Evolutionary conservation across 1,140 invertebrate species (phyloP).

Genomic region (Sitobion miscanthi): DNA sequence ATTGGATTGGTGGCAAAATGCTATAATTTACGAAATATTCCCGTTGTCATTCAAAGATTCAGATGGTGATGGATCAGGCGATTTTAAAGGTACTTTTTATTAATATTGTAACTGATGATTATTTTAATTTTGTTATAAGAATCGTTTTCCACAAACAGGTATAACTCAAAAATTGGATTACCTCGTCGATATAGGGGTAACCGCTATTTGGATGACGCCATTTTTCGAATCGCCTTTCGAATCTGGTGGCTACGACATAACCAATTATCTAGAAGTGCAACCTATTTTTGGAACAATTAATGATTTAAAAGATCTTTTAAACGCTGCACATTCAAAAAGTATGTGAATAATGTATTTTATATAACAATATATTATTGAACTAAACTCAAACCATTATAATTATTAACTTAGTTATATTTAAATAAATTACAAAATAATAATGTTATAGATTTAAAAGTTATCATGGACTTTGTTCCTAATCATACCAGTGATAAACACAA

Average conservation of each 20-base stretch:
- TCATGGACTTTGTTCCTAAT: constrained; percentile 87
- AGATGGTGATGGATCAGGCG: constrained; percentile 66
- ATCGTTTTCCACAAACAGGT: constrained; percentile 57
- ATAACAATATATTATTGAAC: neutral
- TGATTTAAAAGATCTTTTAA: constrained; percentile 66
- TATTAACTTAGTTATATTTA: no score
- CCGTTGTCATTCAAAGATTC: constrained; percentile 60
- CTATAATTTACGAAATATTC: constrained; percentile 67
- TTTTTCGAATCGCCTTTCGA: constrained; percentile 74
- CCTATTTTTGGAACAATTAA: constrained; percentile 65
- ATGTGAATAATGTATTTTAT: neutral
- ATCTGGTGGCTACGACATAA: constrained; percentile 78
- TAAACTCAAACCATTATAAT: neutral
- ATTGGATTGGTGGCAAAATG: constrained; percentile 60
- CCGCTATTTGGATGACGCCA: constrained; percentile 73
- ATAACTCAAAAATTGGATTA: constrained; percentile 68
- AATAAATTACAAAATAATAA: neutral
- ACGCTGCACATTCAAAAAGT: neutral
- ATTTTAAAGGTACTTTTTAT: constrained; percentile 61
- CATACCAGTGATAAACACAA: constrained; percentile 78
- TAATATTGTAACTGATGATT: neutral
- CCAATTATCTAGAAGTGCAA: constrained; percentile 68
- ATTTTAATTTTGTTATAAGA: neutral
- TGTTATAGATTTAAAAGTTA: constrained; percentile 72
- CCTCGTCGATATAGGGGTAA: constrained; percentile 70